Percentiles rank a stretch among this genome's conserved stretches.
These are phyloP conservation scores for Spodoptera exigua DNA, from an alignment of 2,888 invertebrate species.

Conservation along the genomic window DNA sequence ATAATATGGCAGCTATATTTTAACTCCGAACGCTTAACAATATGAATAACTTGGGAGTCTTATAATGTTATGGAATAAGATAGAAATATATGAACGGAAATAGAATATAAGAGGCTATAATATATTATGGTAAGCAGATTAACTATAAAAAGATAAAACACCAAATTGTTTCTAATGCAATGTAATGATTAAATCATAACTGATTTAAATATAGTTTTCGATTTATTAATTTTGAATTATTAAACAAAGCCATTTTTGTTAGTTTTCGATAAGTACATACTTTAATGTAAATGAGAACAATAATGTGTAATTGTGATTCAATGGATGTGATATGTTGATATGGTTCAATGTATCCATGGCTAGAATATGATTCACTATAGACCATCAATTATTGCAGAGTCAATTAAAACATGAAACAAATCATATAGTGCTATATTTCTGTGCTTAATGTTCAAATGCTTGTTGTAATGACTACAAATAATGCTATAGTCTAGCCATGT, in stretches of 20 bases:
- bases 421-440: slow-evolving; percentile 24
- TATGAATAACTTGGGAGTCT: slow-evolving; percentile 34
- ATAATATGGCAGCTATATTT: slow-evolving; percentile 56
- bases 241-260: slow-evolving; percentile 30
- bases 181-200: slow-evolving; percentile 27
- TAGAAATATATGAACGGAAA: slow-evolving; percentile 47
- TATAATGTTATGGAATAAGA: slow-evolving; percentile 47
- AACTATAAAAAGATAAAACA: slow-evolving; percentile 46
- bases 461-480: slow-evolving; percentile 16
- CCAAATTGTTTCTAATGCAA: slow-evolving; percentile 37
- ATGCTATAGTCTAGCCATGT: slow-evolving; percentile 46
- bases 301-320: slow-evolving; percentile 33
- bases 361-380: slow-evolving; percentile 45
- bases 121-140: slow-evolving; percentile 55
- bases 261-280: slow-evolving; percentile 35
- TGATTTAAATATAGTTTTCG: slow-evolving; percentile 19
- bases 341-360: slow-evolving; percentile 37
- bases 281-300: slow-evolving; percentile 31
- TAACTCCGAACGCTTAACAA: slow-evolving; percentile 27
- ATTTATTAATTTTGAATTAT: slow-evolving; percentile 26
- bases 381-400: slow-evolving; percentile 49
- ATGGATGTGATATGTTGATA: slow-evolving; percentile 36
- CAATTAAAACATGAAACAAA: slow-evolving; percentile 44
- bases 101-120: slow-evolving; percentile 58
- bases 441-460: slow-evolving; percentile 29